Percentiles rank a stretch among this genome's conserved stretches.
Conservation (phyloP, 2,797 vertebrate species). For the Eulemur rubriventer region DNA sequence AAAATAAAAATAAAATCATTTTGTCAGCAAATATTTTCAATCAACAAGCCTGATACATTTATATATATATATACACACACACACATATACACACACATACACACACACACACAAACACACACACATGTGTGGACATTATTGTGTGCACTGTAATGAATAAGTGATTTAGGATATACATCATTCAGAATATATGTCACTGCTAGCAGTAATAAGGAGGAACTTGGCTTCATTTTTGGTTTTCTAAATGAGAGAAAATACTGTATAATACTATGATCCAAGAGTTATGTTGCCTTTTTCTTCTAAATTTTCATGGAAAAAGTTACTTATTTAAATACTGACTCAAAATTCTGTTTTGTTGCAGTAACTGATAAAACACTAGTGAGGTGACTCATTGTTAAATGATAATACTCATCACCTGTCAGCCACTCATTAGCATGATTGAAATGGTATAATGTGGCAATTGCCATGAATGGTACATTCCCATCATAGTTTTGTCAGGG, state of each 20-base stretch:
- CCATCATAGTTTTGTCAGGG: not conserved
- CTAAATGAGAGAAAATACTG: not conserved
- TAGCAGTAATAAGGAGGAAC: not conserved
- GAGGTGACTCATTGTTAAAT: not conserved
- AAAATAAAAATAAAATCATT: not conserved
- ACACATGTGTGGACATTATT: not conserved
- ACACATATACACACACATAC: not conserved
- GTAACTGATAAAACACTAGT: not conserved
- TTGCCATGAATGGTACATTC: not conserved
- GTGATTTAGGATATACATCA: not conserved
- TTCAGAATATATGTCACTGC: not conserved
- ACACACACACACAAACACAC: not conserved
- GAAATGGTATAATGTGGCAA: not conserved
- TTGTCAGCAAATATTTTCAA: constrained; percentile 27
- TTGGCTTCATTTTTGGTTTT: not conserved
- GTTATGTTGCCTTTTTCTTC: not conserved
- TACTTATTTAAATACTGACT: constrained; percentile 36
- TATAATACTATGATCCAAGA: not conserved
- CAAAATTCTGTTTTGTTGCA: constrained; percentile 11
- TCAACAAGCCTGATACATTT: not conserved
- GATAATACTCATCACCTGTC: not conserved
- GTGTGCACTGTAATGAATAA: not conserved
- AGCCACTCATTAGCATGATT: not conserved
- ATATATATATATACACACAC: no score
- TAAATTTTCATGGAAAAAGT: not conserved